Evolutionary conservation across 2,797 vertebrate species (phyloP).

Genomic region (Esox masquinongy): DNA sequence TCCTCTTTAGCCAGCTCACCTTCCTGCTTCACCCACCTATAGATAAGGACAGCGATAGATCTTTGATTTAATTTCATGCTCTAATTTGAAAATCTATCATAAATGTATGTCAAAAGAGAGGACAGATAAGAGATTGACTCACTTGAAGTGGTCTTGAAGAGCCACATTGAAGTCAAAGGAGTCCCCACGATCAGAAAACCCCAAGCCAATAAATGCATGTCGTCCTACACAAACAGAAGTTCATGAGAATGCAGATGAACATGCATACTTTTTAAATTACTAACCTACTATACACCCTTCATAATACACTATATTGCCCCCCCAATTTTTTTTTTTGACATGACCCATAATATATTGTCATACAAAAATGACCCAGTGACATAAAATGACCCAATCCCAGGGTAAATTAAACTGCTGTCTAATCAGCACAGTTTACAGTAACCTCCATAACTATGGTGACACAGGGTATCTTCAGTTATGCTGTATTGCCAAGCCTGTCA

Average conservation of each 20-base stretch:
- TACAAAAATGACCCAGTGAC: too few species aligned
- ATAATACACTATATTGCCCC: background rate
- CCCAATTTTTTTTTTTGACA: too few species aligned
- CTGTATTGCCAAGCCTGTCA: too few species aligned
- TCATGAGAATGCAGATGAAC: slow-evolving; percentile 11
- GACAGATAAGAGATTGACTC: slow-evolving; percentile 56
- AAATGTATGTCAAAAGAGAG: background rate
- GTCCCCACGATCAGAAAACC: slow-evolving; percentile 94
- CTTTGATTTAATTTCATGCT: background rate
- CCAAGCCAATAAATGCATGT: slow-evolving; percentile 93
- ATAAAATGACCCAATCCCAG: too few species aligned
- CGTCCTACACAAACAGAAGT: slow-evolving; percentile 77
- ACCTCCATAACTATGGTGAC: too few species aligned
- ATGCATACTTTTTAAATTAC: background rate
- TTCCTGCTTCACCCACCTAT: slow-evolving; percentile 96
- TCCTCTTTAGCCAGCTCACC: slow-evolving; percentile 86
- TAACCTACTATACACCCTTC: too few species aligned
- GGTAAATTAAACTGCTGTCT: too few species aligned
- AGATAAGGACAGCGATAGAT: background rate
- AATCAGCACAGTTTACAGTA: too few species aligned
- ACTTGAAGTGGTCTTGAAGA: slow-evolving; percentile 98
- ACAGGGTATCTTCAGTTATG: too few species aligned
- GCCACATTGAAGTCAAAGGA: slow-evolving; percentile 98
- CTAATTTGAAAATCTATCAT: background rate
- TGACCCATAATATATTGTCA: too few species aligned